A percentile compares a stretch with the other conserved stretches of the same genome.
phyloP scores from a whole-genome alignment of 2,113 vertebrate genomes.

The Aspidoscelis tigris region DNA sequence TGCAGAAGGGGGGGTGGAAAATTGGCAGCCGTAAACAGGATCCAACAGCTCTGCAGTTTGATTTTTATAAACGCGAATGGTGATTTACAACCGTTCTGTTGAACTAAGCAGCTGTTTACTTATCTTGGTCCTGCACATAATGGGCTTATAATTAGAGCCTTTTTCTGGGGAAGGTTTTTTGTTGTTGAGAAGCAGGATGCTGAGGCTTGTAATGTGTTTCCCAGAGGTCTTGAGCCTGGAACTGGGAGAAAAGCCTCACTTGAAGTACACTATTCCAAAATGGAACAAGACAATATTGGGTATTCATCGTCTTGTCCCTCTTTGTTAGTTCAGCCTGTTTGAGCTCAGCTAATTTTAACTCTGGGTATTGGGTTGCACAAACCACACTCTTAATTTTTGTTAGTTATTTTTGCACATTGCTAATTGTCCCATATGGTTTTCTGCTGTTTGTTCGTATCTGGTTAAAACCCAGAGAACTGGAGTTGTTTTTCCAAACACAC shows the following conservation, averaged over 20 bases:
- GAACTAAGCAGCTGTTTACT: background rate
- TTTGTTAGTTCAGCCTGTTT: conserved; percentile 11
- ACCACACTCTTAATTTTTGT: background rate
- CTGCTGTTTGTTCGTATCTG: no score
- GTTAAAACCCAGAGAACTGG: background rate
- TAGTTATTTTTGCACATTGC: background rate
- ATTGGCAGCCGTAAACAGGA: background rate
- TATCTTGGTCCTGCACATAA: background rate
- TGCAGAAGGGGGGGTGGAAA: background rate
- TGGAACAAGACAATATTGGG: background rate
- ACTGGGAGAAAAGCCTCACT: background rate
- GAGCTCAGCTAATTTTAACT: conserved; percentile 25
- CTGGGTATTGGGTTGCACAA: conserved; percentile 12
- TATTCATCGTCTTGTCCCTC: background rate
- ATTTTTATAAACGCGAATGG: background rate
- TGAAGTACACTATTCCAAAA: background rate
- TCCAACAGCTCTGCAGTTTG: background rate
- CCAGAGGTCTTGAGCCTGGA: background rate
- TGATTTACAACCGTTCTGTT: conserved; percentile 5
- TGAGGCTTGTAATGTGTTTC: background rate
- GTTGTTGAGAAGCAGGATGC: background rate
- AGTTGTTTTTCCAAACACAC: background rate
- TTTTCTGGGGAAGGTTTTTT: background rate
- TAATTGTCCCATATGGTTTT: conserved; percentile 30
- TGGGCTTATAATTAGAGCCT: background rate